Conservation (phyloP, 2,888 invertebrate species). For the Xanthia icteritia region DNA sequence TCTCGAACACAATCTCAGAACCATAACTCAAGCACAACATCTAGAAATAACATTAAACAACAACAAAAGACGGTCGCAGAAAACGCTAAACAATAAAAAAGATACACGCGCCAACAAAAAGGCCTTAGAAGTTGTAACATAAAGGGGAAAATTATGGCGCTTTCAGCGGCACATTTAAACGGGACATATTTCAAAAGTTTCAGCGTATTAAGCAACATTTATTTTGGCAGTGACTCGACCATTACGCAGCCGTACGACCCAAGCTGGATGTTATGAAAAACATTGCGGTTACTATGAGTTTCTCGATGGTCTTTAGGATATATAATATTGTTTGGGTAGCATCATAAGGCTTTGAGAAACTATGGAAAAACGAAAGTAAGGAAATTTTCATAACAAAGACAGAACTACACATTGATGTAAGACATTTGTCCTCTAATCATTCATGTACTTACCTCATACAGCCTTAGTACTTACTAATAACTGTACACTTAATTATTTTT, state of each 20-base stretch:
- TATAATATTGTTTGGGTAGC: not conserved
- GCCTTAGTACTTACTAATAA: not conserved
- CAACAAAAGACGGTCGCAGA: slow-evolving; percentile 72
- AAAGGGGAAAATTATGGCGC: slow-evolving; percentile 88
- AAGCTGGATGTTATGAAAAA: slow-evolving; percentile 82
- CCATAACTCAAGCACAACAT: slow-evolving; percentile 56
- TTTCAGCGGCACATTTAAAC: slow-evolving; percentile 90
- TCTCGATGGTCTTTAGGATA: slow-evolving; percentile 24
- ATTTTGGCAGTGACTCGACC: slow-evolving; percentile 89
- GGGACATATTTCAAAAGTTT: slow-evolving; percentile 90
- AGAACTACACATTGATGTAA: not conserved
- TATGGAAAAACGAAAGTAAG: not conserved
- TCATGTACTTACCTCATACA: not conserved
- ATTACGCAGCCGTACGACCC: slow-evolving; percentile 81
- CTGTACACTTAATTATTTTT: not conserved
- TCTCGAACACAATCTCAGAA: slow-evolving; percentile 42
- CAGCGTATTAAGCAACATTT: slow-evolving; percentile 90
- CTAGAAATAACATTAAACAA: slow-evolving; percentile 64
- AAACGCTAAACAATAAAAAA: slow-evolving; percentile 80
- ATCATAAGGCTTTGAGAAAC: not conserved
- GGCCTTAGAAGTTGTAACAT: slow-evolving; percentile 82
- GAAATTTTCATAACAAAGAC: not conserved
- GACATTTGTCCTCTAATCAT: not conserved
- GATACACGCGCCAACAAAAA: slow-evolving; percentile 82
- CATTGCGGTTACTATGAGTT: slow-evolving; percentile 73